Conservation (phyloP, 2,888 invertebrate genomes). For the Meganola albula region DNA sequence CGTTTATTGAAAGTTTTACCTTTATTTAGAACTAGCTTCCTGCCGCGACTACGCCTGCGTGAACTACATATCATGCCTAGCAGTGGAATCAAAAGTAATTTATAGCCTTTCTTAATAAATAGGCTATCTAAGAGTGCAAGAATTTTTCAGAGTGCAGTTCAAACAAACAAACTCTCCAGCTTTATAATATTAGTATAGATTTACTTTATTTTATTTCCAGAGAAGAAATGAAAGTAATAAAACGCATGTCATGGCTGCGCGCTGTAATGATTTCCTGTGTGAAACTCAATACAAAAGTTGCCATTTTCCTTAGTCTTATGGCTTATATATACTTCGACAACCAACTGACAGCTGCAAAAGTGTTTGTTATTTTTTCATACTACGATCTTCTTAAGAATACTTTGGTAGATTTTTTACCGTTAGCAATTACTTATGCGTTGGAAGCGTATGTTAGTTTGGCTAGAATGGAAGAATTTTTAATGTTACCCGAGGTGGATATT, state of each 20-base stretch:
- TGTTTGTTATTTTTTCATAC: constrained; percentile 88
- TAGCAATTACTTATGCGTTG: constrained; percentile 85
- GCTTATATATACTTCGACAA: constrained; percentile 81
- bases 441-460: constrained; percentile 86
- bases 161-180: no score
- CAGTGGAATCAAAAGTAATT: no score
- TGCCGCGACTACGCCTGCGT: no score
- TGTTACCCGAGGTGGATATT: constrained; percentile 58
- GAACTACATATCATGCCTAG: no score
- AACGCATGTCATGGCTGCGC: constrained; percentile 81
- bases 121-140: no score
- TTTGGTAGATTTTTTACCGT: constrained; percentile 88
- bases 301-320: constrained; percentile 86
- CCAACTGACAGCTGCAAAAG: constrained; percentile 83
- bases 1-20: no score
- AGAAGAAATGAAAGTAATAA: constrained; percentile 83
- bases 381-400: constrained; percentile 88
- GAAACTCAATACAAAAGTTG: constrained; percentile 86
- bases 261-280: constrained; percentile 84
- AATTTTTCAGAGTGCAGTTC: no score
- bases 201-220: constrained; percentile 52
- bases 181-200: no score
- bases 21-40: neutral
- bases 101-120: no score
- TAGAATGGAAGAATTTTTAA: constrained; percentile 82